phyloP scores from a whole-genome alignment of 2,888 invertebrate genomes.

The Lithophane leautieri region DNA sequence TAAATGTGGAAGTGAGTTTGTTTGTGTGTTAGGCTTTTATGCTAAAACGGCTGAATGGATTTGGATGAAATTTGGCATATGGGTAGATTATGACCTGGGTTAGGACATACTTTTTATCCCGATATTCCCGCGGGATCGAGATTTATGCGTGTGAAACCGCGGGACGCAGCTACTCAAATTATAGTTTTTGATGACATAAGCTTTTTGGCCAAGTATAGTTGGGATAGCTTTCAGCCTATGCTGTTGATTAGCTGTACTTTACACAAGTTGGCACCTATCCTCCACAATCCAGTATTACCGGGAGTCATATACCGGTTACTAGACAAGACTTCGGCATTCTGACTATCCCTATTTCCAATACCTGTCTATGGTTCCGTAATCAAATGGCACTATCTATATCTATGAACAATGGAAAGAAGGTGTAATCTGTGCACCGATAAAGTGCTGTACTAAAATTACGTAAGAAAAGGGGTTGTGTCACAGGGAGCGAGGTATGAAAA shows the following conservation, averaged over 20 bases:
- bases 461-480: too few species aligned
- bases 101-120: too few species aligned
- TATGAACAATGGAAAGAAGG: neutral
- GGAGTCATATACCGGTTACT: too few species aligned
- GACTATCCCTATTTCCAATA: neutral
- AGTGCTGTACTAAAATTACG: too few species aligned
- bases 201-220: neutral
- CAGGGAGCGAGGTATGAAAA: too few species aligned
- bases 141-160: too few species aligned
- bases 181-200: neutral
- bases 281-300: neutral
- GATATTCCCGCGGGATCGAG: too few species aligned
- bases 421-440: neutral
- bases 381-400: neutral
- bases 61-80: too few species aligned
- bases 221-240: neutral
- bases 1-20: too few species aligned
- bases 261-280: neutral
- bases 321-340: neutral
- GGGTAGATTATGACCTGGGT: too few species aligned
- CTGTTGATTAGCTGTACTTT: neutral
- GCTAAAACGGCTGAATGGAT: too few species aligned
- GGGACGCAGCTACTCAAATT: neutral
- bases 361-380: neutral
- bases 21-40: too few species aligned